A percentile compares a stretch with the other conserved stretches of the same genome.
Evolutionary conservation across 2,888 invertebrate species (phyloP).

Genomic region (Stenichneumon culpator): DNA sequence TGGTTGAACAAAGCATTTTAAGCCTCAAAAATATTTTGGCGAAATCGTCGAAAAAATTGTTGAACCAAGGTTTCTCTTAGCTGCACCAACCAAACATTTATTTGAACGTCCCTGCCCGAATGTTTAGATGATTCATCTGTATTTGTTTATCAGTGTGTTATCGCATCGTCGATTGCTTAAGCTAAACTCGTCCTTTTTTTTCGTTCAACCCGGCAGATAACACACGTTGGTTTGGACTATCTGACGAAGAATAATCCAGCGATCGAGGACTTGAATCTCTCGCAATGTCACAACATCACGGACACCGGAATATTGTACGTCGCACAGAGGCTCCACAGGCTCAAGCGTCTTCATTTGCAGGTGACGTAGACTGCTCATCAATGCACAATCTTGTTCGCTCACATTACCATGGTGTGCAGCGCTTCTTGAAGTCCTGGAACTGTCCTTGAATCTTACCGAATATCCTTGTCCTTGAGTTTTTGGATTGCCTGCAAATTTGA

Average conservation of each 20-base stretch:
- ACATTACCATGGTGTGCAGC: not conserved
- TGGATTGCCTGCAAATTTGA: no score
- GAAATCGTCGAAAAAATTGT: no score
- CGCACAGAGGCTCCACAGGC: conserved; percentile 85
- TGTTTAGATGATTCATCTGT: no score
- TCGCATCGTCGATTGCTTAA: not conserved
- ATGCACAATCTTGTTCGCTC: not conserved
- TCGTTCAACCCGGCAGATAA: conserved; percentile 85
- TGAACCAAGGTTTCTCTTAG: no score
- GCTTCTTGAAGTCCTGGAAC: no score
- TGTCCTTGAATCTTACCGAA: no score
- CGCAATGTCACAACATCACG: conserved; percentile 89
- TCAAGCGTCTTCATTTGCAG: conserved; percentile 87
- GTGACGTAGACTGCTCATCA: conserved; percentile 81
- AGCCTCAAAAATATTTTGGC: no score
- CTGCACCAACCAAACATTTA: no score
- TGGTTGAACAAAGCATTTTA: no score
- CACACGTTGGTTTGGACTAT: conserved; percentile 88
- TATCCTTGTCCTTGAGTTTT: no score
- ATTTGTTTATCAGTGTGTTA: not conserved
- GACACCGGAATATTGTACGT: conserved; percentile 88
- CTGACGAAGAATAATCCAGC: conserved; percentile 90
- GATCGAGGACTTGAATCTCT: conserved; percentile 89
- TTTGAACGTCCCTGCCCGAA: no score
- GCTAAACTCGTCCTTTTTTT: not conserved